Conservation (phyloP, 2,888 invertebrate genomes). For the Lobophora halterata region DNA sequence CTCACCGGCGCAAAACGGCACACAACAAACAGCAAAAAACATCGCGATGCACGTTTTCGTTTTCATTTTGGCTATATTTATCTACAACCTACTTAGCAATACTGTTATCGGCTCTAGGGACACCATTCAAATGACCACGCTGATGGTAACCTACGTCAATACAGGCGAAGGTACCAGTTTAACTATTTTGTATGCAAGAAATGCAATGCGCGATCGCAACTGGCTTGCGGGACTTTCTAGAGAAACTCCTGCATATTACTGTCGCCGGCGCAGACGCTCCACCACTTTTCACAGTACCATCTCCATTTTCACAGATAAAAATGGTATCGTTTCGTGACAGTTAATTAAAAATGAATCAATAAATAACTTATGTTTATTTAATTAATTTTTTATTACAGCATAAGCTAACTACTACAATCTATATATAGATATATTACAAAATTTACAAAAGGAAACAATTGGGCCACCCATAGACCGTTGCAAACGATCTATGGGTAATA, state of each 20-base stretch:
- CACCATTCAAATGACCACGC: slow-evolving; percentile 66
- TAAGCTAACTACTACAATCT: too few species aligned
- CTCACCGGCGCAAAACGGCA: slow-evolving; percentile 47
- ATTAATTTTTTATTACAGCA: too few species aligned
- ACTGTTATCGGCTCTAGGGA: slow-evolving; percentile 65
- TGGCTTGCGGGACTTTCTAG: slow-evolving; percentile 77
- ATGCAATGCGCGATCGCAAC: slow-evolving; percentile 61
- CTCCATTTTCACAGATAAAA: slow-evolving; percentile 25
- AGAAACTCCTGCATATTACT: slow-evolving; percentile 76
- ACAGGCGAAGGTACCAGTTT: slow-evolving; percentile 54
- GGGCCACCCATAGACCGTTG: too few species aligned
- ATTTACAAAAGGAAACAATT: too few species aligned
- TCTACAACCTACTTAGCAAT: slow-evolving; percentile 36
- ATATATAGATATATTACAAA: too few species aligned
- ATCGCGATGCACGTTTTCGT: slow-evolving; percentile 44
- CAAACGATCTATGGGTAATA: too few species aligned
- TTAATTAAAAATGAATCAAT: slow-evolving; percentile 14
- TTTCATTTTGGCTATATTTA: slow-evolving; percentile 50
- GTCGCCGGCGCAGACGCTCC: slow-evolving; percentile 39
- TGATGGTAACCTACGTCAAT: slow-evolving; percentile 56
- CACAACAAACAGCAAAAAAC: slow-evolving; percentile 43
- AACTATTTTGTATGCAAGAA: slow-evolving; percentile 74
- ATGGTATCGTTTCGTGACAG: too few species aligned
- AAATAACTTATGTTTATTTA: slow-evolving; percentile 23
- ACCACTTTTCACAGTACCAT: slow-evolving; percentile 47